Evolutionary conservation across 1,140 invertebrate genomes (phyloP).

Genomic region (Muscidifurax raptorellus): DNA sequence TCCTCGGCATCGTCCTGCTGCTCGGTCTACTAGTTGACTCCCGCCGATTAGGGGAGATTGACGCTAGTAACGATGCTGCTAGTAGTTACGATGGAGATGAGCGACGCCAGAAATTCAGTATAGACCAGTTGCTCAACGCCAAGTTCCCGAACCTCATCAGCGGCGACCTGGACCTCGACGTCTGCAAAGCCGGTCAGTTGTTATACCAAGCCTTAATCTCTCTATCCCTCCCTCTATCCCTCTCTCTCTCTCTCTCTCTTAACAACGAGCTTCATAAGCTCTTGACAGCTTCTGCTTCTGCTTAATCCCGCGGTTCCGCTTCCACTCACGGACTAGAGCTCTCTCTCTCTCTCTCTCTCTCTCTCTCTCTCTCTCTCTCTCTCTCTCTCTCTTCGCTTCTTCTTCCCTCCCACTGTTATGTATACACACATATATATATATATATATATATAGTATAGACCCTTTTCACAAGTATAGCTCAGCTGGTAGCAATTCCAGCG

Average conservation of each 20-base stretch:
- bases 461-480: background rate
- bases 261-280: background rate
- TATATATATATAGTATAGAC: background rate
- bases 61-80: background rate
- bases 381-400: background rate
- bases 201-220: too few species aligned
- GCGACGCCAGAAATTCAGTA: conserved; percentile 74
- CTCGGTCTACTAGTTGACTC: background rate
- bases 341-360: background rate
- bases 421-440: background rate
- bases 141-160: conserved; percentile 82
- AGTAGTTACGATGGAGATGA: background rate
- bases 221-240: too few species aligned
- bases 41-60: background rate
- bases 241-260: too few species aligned
- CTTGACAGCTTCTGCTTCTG: background rate
- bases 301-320: conserved; percentile 21
- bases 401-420: background rate
- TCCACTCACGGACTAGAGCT: conserved; percentile 2
- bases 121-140: conserved; percentile 81
- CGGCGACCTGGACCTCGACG: conserved; percentile 87
- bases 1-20: background rate
- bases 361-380: background rate
- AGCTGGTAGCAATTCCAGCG: background rate
- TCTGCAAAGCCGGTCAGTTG: conserved; percentile 88